Evolutionary conservation across 2,888 invertebrate species (phyloP).

Genomic region (Pseudolycoriella hygida): DNA sequence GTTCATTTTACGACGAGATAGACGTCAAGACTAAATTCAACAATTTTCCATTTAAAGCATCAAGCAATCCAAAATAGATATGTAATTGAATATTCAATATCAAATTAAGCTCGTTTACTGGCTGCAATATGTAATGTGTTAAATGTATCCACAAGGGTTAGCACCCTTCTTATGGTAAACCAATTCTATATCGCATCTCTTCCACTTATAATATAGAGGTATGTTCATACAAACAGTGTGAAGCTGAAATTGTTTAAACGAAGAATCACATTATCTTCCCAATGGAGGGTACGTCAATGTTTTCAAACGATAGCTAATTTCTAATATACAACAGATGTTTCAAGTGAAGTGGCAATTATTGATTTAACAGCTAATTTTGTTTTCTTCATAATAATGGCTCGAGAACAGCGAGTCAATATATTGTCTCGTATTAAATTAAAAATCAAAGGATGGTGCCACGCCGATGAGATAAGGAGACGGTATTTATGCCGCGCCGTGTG

Average conservation of each 20-base stretch:
- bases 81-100: constrained; percentile 6
- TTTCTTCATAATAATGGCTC: constrained; percentile 1
- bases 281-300: constrained; percentile 5
- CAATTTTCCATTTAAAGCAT: no score
- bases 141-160: constrained; percentile 5
- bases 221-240: background rate
- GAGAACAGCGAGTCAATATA: no score
- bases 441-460: no score
- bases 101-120: constrained; percentile 4
- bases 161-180: constrained; percentile 2
- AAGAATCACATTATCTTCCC: constrained; percentile 1
- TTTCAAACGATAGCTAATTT: constrained; percentile 7
- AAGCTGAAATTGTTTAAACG: background rate
- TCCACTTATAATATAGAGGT: background rate
- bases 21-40: no score
- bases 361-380: constrained; percentile 7
- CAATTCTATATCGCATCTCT: no score
- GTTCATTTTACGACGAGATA: no score
- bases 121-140: constrained; percentile 3
- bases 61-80: background rate
- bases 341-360: constrained; percentile 7
- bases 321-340: constrained; percentile 7
- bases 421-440: no score
- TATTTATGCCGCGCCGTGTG: no score
- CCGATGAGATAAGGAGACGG: no score